Conservation (phyloP, 2,797 vertebrate species). For the Ptychobarbus kaznakovi region DNA sequence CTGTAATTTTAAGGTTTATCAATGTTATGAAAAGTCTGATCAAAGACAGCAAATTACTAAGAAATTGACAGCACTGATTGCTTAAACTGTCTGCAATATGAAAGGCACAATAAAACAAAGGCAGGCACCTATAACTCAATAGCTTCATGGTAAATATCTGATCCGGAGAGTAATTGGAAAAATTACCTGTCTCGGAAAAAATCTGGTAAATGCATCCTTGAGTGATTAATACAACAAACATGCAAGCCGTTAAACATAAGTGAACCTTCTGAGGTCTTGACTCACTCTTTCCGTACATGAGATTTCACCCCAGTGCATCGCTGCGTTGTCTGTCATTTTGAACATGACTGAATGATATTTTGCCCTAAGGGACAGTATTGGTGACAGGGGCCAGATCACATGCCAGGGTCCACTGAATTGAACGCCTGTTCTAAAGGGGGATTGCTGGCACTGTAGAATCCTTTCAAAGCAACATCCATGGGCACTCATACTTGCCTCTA, state of each 20-base stretch:
- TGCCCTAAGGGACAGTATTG: slow-evolving; percentile 52
- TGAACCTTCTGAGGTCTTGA: slow-evolving; percentile 30
- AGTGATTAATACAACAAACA: slow-evolving; percentile 25
- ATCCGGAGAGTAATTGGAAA: too few species aligned
- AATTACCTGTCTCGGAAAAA: too few species aligned
- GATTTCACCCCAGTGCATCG: slow-evolving; percentile 41
- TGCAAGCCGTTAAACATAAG: slow-evolving; percentile 19
- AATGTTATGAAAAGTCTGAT: too few species aligned
- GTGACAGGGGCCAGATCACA: slow-evolving; percentile 61
- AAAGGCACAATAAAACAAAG: too few species aligned
- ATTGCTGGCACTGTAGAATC: slow-evolving; percentile 32
- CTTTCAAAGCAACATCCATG: slow-evolving; percentile 54
- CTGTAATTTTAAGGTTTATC: too few species aligned
- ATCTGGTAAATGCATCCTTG: slow-evolving; percentile 14
- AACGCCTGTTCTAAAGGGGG: slow-evolving; percentile 58
- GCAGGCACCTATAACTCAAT: not conserved
- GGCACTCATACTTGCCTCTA: too few species aligned
- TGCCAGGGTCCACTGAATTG: slow-evolving; percentile 62
- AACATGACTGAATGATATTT: slow-evolving; percentile 65
- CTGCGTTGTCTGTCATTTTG: slow-evolving; percentile 44
- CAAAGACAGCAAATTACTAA: too few species aligned
- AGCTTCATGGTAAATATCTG: too few species aligned
- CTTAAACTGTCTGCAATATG: too few species aligned
- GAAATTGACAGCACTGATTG: not conserved
- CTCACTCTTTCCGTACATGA: slow-evolving; percentile 19